Evolutionary conservation across 2,888 invertebrate genomes (phyloP).

Genomic region (Sarcophaga variegata): DNA sequence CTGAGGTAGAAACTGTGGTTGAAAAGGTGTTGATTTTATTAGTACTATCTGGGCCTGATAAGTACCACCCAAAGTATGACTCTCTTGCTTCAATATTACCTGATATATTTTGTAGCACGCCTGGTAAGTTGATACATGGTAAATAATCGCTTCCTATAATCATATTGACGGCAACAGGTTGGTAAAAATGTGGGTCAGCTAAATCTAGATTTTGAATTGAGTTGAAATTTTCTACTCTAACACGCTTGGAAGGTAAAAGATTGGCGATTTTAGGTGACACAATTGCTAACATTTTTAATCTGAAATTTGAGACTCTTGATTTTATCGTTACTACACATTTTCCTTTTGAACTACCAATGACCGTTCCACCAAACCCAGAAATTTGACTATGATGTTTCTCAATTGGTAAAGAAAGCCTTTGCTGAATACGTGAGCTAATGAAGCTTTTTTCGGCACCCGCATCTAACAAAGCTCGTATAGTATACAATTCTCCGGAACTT

Average conservation of each 20-base stretch:
- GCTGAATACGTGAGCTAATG: not conserved
- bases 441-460: conserved; percentile 10
- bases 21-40: not conserved
- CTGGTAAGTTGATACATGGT: conserved; percentile 11
- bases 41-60: not conserved
- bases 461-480: conserved; percentile 24
- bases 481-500: not conserved
- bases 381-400: not conserved
- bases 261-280: conserved; percentile 4
- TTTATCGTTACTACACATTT: not conserved
- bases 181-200: conserved; percentile 21
- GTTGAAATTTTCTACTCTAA: not conserved
- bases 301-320: too few relatives aligned
- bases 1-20: not conserved
- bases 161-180: conserved; percentile 17
- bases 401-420: not conserved
- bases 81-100: not conserved
- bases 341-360: conserved; percentile 2
- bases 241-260: conserved; percentile 25
- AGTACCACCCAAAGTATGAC: conserved; percentile 25
- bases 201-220: not conserved
- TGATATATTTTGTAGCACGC: not conserved
- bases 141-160: conserved; percentile 34
- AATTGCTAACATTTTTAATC: not conserved
- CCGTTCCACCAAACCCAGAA: too few relatives aligned